Base-by-base conservation (phyloP, 2,797 vertebrate species). In the Oryzias sinensis region DNA sequence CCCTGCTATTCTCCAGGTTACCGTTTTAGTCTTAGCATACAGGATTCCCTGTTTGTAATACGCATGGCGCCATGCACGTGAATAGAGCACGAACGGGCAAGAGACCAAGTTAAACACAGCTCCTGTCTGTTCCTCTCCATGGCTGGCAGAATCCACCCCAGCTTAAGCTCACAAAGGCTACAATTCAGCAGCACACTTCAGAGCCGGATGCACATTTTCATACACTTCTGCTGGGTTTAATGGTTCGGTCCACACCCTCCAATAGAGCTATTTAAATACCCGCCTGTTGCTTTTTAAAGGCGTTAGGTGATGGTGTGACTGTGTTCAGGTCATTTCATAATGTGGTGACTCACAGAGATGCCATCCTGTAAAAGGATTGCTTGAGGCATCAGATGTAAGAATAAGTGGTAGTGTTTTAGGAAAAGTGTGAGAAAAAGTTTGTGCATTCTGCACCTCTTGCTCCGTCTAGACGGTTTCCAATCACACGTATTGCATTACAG, bases 151-250 rank as follows among this genome's bases (percentile, higher is more conserved):
- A 81, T 74, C 83, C 72, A 70, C 74, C 72, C 53, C 4, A 53
- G 58, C 72, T 83, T 74, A 65, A 72, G 46, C 79, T 80, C 79
- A 93, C 92, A 93, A 91, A 92, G 89, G 79, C 71, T 76, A 76
- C 84, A 79, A 90, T 92, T 92, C 88, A 92, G 79, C 59, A 57
- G 69, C 82, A 67, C 60, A 77, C 83, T 76, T 80, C 76, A 59
- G 70, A 79, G 64, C 53, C 52, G 17, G 22, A 70, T 60, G 55
- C 69, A 65, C 59, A 40, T 74, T 84, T 84, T 83, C 69, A 79
- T 80, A 82, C 84, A 85, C 76, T 54, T 47, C 77, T 79, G 58
- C 54, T 20, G 44, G 76, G 60, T 80, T 85, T 84, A 81, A 72
- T 56, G 60, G 51, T 48, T 58, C 57, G 58, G 53, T 68, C 62